Conservation (phyloP, 2,113 vertebrate species). For the Cheirogaleus medius region DNA sequence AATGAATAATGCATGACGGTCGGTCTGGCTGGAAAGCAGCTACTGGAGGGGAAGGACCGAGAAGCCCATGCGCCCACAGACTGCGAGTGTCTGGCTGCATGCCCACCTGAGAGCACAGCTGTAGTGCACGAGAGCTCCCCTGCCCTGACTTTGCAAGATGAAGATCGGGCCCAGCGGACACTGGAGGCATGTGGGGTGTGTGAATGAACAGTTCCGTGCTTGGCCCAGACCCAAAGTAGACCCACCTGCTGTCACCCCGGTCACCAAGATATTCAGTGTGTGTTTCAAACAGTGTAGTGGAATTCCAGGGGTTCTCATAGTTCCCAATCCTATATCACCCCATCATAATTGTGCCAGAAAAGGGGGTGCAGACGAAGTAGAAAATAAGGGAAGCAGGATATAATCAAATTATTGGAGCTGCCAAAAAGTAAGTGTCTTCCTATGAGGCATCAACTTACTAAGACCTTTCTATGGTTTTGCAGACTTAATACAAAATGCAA, state of each 20-base stretch:
- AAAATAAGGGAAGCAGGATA: not conserved
- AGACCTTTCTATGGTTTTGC: not conserved
- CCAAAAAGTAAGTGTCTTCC: not conserved
- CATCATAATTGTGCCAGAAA: not conserved
- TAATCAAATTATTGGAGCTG: not conserved
- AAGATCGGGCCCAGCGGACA: not conserved
- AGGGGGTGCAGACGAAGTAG: not conserved
- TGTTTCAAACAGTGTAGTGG: not conserved
- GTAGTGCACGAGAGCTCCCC: not conserved
- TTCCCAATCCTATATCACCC: not conserved
- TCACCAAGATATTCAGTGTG: not conserved
- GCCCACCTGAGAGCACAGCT: not conserved
- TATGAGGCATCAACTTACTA: not conserved
- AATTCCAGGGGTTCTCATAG: not conserved
- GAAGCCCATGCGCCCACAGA: not conserved
- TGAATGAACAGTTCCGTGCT: fast-evolving
- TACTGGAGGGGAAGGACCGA: fast-evolving
- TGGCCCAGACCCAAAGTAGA: not conserved
- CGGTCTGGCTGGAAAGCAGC: not conserved
- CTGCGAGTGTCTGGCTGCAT: not conserved
- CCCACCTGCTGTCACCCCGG: too few relatives aligned
- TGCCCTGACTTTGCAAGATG: not conserved
- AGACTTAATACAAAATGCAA: not conserved
- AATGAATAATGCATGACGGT: not conserved
- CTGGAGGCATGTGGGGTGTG: not conserved